Conservation (phyloP, 1,140 invertebrate species). For the Ruditapes philippinarum region DNA sequence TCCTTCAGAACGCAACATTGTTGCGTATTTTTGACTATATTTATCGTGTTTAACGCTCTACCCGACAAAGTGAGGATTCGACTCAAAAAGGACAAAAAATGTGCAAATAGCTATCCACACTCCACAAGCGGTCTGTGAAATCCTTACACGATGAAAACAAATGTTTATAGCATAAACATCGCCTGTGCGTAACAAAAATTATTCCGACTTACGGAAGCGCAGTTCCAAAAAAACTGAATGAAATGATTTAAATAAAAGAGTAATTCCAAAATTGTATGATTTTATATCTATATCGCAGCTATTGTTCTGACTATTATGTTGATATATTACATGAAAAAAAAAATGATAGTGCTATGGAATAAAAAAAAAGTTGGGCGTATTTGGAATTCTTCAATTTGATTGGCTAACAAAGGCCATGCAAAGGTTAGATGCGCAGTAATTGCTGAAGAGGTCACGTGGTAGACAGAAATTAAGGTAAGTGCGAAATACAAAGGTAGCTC, state of each 20-base stretch:
- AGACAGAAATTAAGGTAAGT: constrained; percentile 44
- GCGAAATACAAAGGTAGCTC: constrained; percentile 63
- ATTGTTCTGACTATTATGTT: background rate
- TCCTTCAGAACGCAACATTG: constrained; percentile 58
- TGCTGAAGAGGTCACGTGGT: constrained; percentile 25
- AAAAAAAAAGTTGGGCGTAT: constrained; percentile 33
- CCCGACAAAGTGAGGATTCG: constrained; percentile 16
- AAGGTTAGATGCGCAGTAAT: background rate
- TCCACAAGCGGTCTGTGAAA: constrained; percentile 36
- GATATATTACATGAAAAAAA: background rate
- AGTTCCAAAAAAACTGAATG: no score
- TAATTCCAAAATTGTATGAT: no score
- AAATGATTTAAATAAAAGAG: no score
- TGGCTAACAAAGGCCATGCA: constrained; percentile 27
- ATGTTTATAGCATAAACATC: constrained; percentile 57
- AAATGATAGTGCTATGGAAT: background rate
- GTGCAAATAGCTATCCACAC: constrained; percentile 61
- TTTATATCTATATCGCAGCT: no score
- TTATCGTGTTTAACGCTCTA: constrained; percentile 56
- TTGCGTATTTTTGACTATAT: constrained; percentile 26
- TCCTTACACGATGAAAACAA: background rate
- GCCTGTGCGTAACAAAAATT: background rate
- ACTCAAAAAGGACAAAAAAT: constrained; percentile 53
- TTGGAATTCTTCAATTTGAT: constrained; percentile 44
- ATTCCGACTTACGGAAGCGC: background rate